Evolutionary conservation across 1,140 invertebrate species (phyloP), one percentile per base, ranked within the genome.

Genomic region (Potamilus streckersoni): DNA sequence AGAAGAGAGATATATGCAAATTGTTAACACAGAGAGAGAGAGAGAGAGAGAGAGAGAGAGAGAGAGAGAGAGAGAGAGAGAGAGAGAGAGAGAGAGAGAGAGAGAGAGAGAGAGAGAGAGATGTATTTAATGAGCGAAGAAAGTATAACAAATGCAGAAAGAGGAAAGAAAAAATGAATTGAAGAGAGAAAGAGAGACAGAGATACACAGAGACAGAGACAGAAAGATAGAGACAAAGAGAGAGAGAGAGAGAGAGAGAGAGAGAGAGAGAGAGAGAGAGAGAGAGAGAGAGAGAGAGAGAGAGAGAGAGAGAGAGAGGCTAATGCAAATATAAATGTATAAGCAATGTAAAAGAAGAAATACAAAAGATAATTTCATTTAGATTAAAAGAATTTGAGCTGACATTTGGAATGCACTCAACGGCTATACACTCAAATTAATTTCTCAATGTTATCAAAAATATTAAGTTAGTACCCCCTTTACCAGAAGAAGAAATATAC

Each of bases 31-130:
- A 2, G 27, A 31, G 27, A 31, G 2, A 27, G 27, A 27, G 27
- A 2, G 2, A 27, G 2, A 2, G 2, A 2, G 2, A 2, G 2
- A 2, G 2, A 2, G 2, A 2, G 2, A 1, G 2, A 61, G 3
- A 2, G 16, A 1, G 3, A 3, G 2, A 2, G 59, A 1, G 3
- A 17, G 3, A 61, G 59, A 20, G 2, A 3, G 3, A 61, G 1
- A 3, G 2, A 3, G 3, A 61, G 1, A 2, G 59, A 1, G 3
- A 3, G 1, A 2, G 3, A 1, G 3, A 3, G 3, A 61, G 3
- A 3, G 2, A 3, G 59, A 61, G 3, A 17, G 59, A 61, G 27
- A 27, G 27, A 27, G 27, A 27, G 27, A 27, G 1, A 27, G 2
- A 27, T 27, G 2, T 2, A 27, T 27, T 2, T n/a, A n/a, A n/a